Conservation (phyloP, 2,113 vertebrate genomes). For the human region GRCh38 chr12:68110001-68110500, state of each 20-base stretch:
- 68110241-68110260: neutral
- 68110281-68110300: neutral
- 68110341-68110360: neutral
- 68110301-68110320: neutral
- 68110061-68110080: neutral
- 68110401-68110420: neutral
- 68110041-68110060: neutral
- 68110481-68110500: neutral
- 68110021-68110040: neutral
- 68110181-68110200: neutral
- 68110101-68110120: neutral
- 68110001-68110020: neutral
- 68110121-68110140: neutral
- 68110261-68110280: neutral
- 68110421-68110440: neutral
- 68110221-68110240: neutral
- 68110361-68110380: neutral
- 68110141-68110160: neutral
- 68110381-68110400: neutral
- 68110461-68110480: neutral
- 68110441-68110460: neutral
- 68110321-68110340: neutral
- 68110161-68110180: neutral
- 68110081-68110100: neutral
- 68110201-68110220: neutral